A percentile compares a stretch with the other conserved stretches of the same genome.
These are phyloP conservation scores for Notodonta ziczac DNA, from an alignment of 2,888 invertebrate genomes.

Conservation along the genomic window DNA sequence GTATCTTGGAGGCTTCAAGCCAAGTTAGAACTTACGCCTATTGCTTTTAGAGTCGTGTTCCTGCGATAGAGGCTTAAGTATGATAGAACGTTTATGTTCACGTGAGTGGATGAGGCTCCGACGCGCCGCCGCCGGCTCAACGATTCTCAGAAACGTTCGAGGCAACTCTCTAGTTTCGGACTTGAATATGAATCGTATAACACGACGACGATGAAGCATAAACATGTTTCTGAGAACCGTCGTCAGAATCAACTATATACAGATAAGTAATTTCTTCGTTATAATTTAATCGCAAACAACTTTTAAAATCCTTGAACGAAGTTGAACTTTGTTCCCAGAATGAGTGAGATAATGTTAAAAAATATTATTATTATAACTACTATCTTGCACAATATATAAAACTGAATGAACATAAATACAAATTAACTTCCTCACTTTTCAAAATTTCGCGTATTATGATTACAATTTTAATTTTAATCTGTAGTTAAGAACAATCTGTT, in stretches of 20 bases:
- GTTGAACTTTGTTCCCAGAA: no score
- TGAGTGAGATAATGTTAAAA: no score
- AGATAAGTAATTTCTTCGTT: constrained; percentile 25
- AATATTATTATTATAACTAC: no score
- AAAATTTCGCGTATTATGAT: no score
- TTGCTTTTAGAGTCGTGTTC: constrained; percentile 57
- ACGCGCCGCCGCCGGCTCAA: constrained; percentile 80
- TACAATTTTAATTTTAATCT: no score
- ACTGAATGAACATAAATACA: no score
- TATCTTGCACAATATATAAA: no score
- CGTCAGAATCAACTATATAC: constrained; percentile 27
- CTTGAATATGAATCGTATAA: constrained; percentile 78
- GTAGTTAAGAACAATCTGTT: neutral
- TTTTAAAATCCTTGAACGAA: no score
- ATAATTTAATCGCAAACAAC: neutral
- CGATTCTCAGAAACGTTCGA: constrained; percentile 81
- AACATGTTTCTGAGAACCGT: constrained; percentile 53
- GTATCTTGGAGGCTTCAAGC: constrained; percentile 57
- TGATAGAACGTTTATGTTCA: constrained; percentile 83
- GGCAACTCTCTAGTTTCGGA: constrained; percentile 77
- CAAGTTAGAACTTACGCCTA: constrained; percentile 65
- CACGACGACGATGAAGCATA: constrained; percentile 52
- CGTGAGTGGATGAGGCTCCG: constrained; percentile 83
- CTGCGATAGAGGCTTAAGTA: constrained; percentile 55
- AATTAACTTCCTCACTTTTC: no score